A percentile compares a stretch with the other conserved stretches of the same genome.
These are phyloP conservation scores for Mesembrinibis cayennensis DNA, from an alignment of 2,113 vertebrate genomes.

Conservation along the genomic window DNA sequence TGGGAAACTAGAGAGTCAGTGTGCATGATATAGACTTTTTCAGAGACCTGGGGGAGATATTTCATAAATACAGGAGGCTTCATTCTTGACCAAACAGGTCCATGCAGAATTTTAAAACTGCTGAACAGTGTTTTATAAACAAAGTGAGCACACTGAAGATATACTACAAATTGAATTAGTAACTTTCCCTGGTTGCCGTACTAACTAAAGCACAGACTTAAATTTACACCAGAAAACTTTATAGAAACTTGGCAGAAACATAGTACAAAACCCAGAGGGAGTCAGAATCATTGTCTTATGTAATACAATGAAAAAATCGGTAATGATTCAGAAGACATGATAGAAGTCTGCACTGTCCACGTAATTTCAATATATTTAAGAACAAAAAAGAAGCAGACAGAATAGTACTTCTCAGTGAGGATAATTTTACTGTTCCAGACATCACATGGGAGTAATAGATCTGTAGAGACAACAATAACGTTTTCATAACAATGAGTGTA, in stretches of 20 bases:
- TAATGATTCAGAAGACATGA: background rate
- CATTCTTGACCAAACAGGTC: background rate
- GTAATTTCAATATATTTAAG: background rate
- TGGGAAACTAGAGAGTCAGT: background rate
- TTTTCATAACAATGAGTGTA: conserved; percentile 24
- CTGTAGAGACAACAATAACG: background rate
- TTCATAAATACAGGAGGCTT: background rate
- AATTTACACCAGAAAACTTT: background rate
- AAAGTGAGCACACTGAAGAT: background rate
- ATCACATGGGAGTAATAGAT: conserved; percentile 10
- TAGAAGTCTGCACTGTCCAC: background rate
- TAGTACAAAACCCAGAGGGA: background rate
- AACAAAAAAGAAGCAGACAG: background rate
- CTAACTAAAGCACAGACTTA: background rate
- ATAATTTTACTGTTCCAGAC: background rate
- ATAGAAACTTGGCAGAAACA: background rate
- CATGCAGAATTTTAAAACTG: background rate
- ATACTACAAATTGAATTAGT: background rate
- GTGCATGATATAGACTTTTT: background rate
- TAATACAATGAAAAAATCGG: background rate
- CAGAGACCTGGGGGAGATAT: background rate
- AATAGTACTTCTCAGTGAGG: background rate
- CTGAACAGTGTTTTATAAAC: background rate
- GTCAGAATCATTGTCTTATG: background rate
- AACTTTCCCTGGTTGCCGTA: background rate